phyloP scores from a whole-genome alignment of 2,888 invertebrate species.

The Loripinus fragilis region DNA sequence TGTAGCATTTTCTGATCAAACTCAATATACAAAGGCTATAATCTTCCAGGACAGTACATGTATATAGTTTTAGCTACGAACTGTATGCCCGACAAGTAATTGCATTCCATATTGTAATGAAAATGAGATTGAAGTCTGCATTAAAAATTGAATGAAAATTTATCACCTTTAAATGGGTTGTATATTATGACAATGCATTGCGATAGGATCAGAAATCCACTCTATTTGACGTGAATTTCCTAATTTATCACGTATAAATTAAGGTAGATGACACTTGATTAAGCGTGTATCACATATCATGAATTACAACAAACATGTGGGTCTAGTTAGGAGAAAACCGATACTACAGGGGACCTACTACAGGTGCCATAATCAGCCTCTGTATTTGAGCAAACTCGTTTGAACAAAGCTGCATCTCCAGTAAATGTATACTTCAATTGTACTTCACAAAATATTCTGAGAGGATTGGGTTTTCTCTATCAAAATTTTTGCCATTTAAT shows the following conservation, averaged over 20 bases:
- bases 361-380: too few species aligned
- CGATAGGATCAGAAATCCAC: constrained; percentile 15
- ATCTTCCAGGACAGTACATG: too few species aligned
- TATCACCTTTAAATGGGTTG: constrained; percentile 17
- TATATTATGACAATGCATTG: constrained; percentile 14
- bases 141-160: constrained; percentile 19
- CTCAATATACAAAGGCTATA: too few species aligned
- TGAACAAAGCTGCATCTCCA: too few species aligned
- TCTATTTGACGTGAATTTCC: constrained; percentile 15
- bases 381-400: too few species aligned
- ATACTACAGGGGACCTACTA: too few species aligned
- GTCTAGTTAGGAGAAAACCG: too few species aligned
- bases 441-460: too few species aligned
- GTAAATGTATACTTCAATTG: too few species aligned
- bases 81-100: neutral
- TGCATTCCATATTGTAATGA: constrained; percentile 10
- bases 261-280: constrained; percentile 12
- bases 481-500: too few species aligned
- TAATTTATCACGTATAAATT: constrained; percentile 13
- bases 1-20: too few species aligned
- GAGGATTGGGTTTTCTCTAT: too few species aligned
- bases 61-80: neutral
- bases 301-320: constrained; percentile 6
- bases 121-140: constrained; percentile 17
- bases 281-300: constrained; percentile 8